Conservation (phyloP, 1,140 invertebrate species). For the Hypsibius dujardini region DNA sequence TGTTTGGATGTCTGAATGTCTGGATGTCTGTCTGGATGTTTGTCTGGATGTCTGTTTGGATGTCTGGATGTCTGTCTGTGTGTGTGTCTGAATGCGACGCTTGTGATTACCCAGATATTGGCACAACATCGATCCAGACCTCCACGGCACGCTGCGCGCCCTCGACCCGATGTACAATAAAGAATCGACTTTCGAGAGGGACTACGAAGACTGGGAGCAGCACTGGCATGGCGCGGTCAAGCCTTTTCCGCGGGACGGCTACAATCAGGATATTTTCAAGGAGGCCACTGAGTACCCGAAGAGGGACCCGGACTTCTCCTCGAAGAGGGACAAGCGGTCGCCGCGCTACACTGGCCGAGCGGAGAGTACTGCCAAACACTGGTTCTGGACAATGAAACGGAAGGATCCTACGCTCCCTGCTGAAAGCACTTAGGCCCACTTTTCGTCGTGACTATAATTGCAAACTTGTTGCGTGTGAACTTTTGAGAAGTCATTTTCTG, state of each 20-base stretch:
- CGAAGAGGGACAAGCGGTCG: no score
- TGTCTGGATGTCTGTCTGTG: neutral
- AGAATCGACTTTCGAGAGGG: neutral
- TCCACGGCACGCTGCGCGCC: neutral
- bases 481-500: no score
- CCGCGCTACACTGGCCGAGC: no score
- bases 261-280: conserved; percentile 14
- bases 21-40: neutral
- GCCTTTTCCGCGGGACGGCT: neutral
- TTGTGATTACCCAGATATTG: conserved; percentile 8
- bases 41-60: neutral
- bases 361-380: no score
- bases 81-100: neutral
- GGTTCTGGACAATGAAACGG: no score
- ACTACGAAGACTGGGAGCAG: neutral
- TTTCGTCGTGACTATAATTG: no score
- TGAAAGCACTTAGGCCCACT: no score
- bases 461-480: no score
- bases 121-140: neutral
- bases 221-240: neutral
- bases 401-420: no score
- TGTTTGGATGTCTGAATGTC: neutral
- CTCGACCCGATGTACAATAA: neutral
- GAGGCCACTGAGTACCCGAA: neutral
- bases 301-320: no score